Conservation (phyloP, 2,113 vertebrate genomes). For the Tor tambroides region DNA sequence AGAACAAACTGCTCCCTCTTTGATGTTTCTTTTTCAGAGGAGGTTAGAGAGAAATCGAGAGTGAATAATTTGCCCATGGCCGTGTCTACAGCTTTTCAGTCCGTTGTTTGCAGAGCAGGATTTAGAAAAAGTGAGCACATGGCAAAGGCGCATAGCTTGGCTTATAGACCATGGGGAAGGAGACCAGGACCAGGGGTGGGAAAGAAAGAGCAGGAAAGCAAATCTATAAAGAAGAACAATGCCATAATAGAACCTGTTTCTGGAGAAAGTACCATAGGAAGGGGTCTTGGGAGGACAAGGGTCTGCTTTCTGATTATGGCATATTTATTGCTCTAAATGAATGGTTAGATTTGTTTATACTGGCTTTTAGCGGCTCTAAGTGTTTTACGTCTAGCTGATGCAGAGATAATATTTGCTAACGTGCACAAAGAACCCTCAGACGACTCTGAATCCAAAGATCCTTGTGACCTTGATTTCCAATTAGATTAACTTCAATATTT, state of each 20-base stretch:
- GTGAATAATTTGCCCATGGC: neutral
- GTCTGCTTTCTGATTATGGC: slow-evolving; percentile 36
- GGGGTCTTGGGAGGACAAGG: slow-evolving; percentile 45
- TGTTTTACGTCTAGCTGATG: neutral
- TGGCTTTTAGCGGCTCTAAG: slow-evolving; percentile 2
- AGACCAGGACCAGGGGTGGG: slow-evolving; percentile 60
- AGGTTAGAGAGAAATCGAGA: slow-evolving; percentile 5
- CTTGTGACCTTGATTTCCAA: too few relatives aligned
- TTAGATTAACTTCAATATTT: too few relatives aligned
- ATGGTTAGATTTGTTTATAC: neutral
- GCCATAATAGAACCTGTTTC: slow-evolving; percentile 65
- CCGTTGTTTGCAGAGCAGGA: slow-evolving; percentile 38
- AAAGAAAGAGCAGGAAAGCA: slow-evolving; percentile 61
- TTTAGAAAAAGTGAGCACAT: slow-evolving; percentile 71
- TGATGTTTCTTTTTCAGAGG: neutral
- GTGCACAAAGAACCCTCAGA: neutral
- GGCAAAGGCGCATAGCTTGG: slow-evolving; percentile 43
- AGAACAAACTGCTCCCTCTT: slow-evolving; percentile 1
- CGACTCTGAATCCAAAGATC: too few relatives aligned
- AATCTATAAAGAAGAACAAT: slow-evolving; percentile 71
- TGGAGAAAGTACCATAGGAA: slow-evolving; percentile 17
- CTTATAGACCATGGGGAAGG: slow-evolving; percentile 36
- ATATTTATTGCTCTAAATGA: slow-evolving; percentile 32
- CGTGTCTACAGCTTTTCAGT: neutral
- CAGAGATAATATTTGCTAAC: slow-evolving; percentile 25